Evolutionary conservation across 2,797 vertebrate species (phyloP), one percentile per base, ranked within the genome.

Genomic region (Mus caroli): DNA sequence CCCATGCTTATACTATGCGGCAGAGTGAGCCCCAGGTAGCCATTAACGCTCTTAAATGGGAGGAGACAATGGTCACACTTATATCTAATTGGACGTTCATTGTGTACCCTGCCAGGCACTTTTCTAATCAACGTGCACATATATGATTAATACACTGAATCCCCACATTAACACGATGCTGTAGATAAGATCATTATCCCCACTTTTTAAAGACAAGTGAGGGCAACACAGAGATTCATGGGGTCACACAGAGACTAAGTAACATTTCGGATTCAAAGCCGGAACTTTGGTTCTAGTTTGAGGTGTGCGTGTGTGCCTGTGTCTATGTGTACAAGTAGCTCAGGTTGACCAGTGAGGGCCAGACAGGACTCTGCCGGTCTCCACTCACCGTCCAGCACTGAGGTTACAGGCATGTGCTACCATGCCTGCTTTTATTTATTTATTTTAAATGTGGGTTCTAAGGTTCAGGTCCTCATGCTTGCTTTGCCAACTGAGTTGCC

Each of bases 191-290:
- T 31, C 71, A 58, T 60, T 9, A 46, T 20, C 62, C 24, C 11
- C 17, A 37, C 15, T 69, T 94, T 84, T 82, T 71, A 62, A 75
- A 80, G 94, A 60, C 31, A 34, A 92, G 56, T 60, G 73, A 85
- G n/a, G 2, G 5, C 56, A 88, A 82, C 11, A 71, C 24, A 79
- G 40, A 79, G 13, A 67, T 15, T 10, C 22, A 37, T 26, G 19
- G 67, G 46, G 24, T 54, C 77, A 91, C 88, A 80, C 22, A 37
- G 15, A 90, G 37, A 87, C 34, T 3, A 37, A 82, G 46, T 8
- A 24, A 22, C 56, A 64, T 77, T 31, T 52, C 56, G 64, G 79
- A 80, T 54, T 95, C 64, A 50, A 88, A 83, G 31, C 52, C 24
- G 77, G 84, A 56, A 20, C 92, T 58, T 64, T 73, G 56, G 83